Evolutionary conservation across 1,140 invertebrate genomes (phyloP).

Genomic region (Sminthurinus signatus): DNA sequence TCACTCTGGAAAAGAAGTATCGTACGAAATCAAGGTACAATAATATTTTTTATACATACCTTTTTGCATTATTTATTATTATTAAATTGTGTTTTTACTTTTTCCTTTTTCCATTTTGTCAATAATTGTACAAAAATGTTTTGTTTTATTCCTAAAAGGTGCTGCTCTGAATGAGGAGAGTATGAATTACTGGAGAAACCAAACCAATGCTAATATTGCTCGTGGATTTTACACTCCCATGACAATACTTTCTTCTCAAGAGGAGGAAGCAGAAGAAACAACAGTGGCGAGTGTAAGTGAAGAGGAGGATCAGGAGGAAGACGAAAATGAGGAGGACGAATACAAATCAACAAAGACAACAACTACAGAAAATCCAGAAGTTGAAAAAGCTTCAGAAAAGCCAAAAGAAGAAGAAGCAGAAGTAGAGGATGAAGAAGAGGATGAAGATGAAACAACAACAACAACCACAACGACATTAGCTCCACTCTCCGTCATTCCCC

Average conservation of each 20-base stretch:
- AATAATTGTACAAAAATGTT: too few species aligned
- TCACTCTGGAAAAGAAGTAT: too few species aligned
- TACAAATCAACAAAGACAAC: neutral
- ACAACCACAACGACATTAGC: conserved; percentile 4
- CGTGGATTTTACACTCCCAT: neutral
- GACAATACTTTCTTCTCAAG: neutral
- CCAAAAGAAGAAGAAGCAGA: conserved; percentile 8
- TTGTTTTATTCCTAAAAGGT: neutral
- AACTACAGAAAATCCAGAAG: neutral
- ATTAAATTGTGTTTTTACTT: too few species aligned
- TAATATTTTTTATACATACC: too few species aligned
- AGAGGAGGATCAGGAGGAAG: neutral
- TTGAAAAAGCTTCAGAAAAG: neutral
- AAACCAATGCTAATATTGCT: too few species aligned
- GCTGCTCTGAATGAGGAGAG: neutral
- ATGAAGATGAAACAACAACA: neutral
- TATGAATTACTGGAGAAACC: neutral
- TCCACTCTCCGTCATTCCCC: conserved; percentile 1
- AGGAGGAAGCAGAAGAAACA: neutral
- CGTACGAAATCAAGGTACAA: too few species aligned
- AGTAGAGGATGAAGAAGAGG: neutral
- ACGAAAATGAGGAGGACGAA: conserved; percentile 13
- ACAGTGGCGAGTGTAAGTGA: neutral
- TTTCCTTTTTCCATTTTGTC: too few species aligned
- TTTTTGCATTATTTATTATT: too few species aligned